phyloP scores from a whole-genome alignment of 2,113 vertebrate species.

The Micromys minutus region DNA sequence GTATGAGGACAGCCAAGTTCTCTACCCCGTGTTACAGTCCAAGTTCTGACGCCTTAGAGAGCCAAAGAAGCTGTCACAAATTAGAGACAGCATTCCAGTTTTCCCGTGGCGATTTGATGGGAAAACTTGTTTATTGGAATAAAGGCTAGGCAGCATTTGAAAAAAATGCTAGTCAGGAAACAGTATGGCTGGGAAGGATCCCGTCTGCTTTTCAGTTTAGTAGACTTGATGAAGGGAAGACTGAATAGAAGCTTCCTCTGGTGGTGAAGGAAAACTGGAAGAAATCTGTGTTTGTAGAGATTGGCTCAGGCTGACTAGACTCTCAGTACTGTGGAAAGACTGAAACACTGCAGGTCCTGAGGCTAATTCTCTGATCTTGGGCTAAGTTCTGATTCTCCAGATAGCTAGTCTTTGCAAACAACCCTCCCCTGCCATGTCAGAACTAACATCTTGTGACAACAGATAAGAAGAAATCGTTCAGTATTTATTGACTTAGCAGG shows the following conservation, averaged over 20 bases:
- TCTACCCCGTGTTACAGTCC: background rate
- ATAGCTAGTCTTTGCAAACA: background rate
- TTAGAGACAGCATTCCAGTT: conserved; percentile 17
- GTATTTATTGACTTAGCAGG: background rate
- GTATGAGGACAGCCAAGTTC: background rate
- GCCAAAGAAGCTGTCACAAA: background rate
- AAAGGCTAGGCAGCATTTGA: conserved; percentile 50
- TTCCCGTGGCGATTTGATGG: background rate
- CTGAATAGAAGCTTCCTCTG: background rate
- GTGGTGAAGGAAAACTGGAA: background rate
- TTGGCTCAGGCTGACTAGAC: background rate
- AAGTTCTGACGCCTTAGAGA: background rate
- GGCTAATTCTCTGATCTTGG: background rate
- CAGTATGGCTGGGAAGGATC: background rate
- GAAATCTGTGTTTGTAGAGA: background rate
- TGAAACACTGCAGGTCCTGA: background rate
- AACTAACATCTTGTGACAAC: background rate
- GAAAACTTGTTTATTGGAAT: conserved; percentile 24
- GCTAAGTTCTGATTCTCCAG: background rate
- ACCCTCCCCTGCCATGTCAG: background rate
- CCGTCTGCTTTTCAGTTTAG: background rate
- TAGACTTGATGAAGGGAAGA: conserved; percentile 8
- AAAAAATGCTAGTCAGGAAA: background rate
- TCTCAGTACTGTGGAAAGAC: background rate
- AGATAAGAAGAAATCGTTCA: background rate